A percentile compares a stretch with the other conserved stretches of the same genome.
Conservation (phyloP, 2,113 vertebrate genomes). For the Stegastes partitus region DNA sequence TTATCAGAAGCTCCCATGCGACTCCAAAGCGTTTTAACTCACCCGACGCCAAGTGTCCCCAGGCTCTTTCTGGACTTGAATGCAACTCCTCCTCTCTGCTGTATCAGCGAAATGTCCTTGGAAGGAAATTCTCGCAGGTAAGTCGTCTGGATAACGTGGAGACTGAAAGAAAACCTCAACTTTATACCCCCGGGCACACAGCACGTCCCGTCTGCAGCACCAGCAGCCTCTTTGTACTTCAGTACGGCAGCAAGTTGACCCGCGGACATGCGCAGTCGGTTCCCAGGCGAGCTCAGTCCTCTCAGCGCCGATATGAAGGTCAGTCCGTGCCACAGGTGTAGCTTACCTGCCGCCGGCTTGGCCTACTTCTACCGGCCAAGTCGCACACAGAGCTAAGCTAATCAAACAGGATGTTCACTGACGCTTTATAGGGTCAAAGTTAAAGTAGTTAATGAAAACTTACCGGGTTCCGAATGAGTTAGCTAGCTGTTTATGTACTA, state of each 20-base stretch:
- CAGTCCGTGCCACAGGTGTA: constrained; percentile 50
- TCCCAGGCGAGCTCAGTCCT: background rate
- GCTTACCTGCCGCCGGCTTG: constrained; percentile 34
- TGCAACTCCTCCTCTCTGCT: background rate
- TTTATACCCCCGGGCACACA: background rate
- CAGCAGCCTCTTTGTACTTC: constrained; percentile 73
- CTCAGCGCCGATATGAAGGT: constrained; percentile 28
- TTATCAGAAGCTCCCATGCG: background rate
- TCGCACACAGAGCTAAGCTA: background rate
- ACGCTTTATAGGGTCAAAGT: too few species aligned
- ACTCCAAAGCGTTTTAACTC: constrained; percentile 6
- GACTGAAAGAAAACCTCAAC: background rate
- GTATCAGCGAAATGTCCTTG: background rate
- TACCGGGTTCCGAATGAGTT: too few species aligned
- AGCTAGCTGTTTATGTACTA: background rate
- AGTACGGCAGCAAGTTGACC: background rate
- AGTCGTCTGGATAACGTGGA: accelerated
- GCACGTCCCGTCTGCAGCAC: constrained; percentile 17
- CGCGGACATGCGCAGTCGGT: constrained; percentile 70
- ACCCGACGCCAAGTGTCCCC: constrained; percentile 55
- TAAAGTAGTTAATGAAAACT: background rate
- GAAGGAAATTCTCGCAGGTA: background rate
- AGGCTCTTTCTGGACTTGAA: constrained; percentile 3
- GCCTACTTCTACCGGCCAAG: background rate
- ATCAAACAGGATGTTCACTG: background rate